Base-by-base conservation (phyloP, 2,888 invertebrate genomes). In the Lasioglossum figueresi region DNA sequence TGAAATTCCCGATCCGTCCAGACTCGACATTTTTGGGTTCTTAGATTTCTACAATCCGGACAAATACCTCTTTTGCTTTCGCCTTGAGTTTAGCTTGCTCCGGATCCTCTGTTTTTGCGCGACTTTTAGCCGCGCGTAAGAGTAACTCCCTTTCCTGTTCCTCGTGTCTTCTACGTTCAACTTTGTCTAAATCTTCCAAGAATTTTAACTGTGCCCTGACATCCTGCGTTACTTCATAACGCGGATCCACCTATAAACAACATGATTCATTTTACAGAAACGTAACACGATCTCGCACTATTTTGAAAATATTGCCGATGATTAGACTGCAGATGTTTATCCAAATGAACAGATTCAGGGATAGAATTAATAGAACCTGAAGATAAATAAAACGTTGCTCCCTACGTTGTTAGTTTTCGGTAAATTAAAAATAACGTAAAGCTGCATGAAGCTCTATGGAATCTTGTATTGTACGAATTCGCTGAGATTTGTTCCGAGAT, bases 31-130 rank as follows among this genome's bases (percentile, higher is more conserved):
- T 56, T 56, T 56, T n/a, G 3, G n/a, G n/a, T 56, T 56, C 56
- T 56, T 12, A n/a, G 10, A n/a, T 10, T n/a, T 56, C 4, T 56
- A 12, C n/a, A 40, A 19, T 77, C 27, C 34, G 14, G 56, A n/a
- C 76, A 74, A 75, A 72, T 91, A 97, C 97, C 95, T 97, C 97
- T 95, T 97, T 97, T 87, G 98, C 98, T 95, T 99, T 99, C 86
- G 99, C 99, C 95, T 99, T 99, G 88, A 99, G 96, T 95, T 99
- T 99, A 1, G 99, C 98, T 95, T 99, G 99, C 94, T 99, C 99
- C 0, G 99, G 99, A 95, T 99, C 99, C 95, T 99, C 99, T 81
- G 98, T 97, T 96, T 99, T 99, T 79, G 99, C 98, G 88, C 99
- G 96, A 91, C 99, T 99, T 95, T 99, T 99, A 77, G 99, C 99